Evolutionary conservation across 1,140 invertebrate species (phyloP).

Genomic region (Drosophila nikananu): DNA sequence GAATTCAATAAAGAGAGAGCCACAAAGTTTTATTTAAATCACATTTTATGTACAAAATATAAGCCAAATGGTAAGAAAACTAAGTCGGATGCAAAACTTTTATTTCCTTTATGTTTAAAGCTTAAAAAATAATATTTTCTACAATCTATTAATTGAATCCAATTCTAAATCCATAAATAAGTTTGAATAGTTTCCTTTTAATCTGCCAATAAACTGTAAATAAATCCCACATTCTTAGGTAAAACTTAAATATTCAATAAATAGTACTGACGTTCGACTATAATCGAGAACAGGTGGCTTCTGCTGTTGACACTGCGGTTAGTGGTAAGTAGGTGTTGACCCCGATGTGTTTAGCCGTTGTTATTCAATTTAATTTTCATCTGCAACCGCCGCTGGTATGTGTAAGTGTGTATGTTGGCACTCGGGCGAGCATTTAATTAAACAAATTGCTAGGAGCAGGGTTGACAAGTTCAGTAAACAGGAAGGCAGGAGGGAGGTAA

Average conservation of each 20-base stretch:
- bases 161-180: neutral
- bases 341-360: slow-evolving; percentile 11
- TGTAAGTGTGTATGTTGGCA: slow-evolving; percentile 4
- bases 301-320: slow-evolving; percentile 21
- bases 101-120: too few species aligned
- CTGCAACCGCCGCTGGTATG: slow-evolving; percentile 2
- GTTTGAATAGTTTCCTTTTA: neutral
- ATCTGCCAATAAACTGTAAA: neutral
- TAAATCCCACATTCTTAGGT: neutral
- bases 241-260: neutral
- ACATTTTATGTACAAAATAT: too few species aligned
- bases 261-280: neutral
- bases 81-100: too few species aligned
- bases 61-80: too few species aligned
- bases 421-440: slow-evolving; percentile 38
- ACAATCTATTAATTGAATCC: neutral
- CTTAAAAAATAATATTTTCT: too few species aligned
- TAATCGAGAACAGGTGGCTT: neutral
- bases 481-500: neutral
- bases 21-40: neutral
- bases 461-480: slow-evolving; percentile 44
- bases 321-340: slow-evolving; percentile 24
- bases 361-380: slow-evolving; percentile 27
- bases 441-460: slow-evolving; percentile 44
- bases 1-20: too few species aligned